A percentile compares a stretch with the other conserved stretches of the same genome.
These are phyloP conservation scores for Dufourea novaeangliae DNA, from an alignment of 1,140 invertebrate genomes.

Conservation along the genomic window DNA sequence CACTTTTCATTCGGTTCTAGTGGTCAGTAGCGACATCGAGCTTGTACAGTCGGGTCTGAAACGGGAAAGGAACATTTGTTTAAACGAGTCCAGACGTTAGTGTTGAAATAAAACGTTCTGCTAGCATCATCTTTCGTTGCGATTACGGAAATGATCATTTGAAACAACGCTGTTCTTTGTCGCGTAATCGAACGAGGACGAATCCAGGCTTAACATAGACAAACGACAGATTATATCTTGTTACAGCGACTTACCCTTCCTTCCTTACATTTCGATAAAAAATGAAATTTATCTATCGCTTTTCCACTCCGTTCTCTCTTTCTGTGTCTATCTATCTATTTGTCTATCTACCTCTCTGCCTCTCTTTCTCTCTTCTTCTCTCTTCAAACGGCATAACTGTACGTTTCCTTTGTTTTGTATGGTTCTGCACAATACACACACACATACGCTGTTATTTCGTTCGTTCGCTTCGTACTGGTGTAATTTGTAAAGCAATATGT, in stretches of 20 bases:
- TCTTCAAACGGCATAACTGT: conserved; percentile 53
- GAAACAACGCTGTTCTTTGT: not conserved
- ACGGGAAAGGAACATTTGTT: not conserved
- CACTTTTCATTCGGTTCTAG: not conserved
- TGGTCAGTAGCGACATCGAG: not conserved
- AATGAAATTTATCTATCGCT: conserved; percentile 53
- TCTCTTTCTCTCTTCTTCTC: conserved; percentile 30
- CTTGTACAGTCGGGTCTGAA: not conserved
- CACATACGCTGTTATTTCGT: conserved; percentile 17
- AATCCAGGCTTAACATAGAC: conserved; percentile 54
- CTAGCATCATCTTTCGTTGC: too few relatives aligned
- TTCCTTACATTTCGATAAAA: conserved; percentile 42
- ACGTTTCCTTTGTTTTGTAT: conserved; percentile 17
- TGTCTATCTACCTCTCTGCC: too few relatives aligned
- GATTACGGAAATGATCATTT: not conserved
- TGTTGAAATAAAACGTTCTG: not conserved
- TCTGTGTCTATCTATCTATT: not conserved
- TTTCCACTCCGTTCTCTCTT: conserved; percentile 56
- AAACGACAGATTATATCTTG: conserved; percentile 55
- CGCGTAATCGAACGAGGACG: conserved; percentile 33
- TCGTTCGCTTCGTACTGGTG: conserved; percentile 27
- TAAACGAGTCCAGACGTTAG: not conserved
- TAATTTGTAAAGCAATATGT: conserved; percentile 5
- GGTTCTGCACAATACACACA: conserved; percentile 27
- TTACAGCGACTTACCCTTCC: conserved; percentile 44